Conservation (phyloP, 2,888 invertebrate species). For the Xestoiulus laeticollis region DNA sequence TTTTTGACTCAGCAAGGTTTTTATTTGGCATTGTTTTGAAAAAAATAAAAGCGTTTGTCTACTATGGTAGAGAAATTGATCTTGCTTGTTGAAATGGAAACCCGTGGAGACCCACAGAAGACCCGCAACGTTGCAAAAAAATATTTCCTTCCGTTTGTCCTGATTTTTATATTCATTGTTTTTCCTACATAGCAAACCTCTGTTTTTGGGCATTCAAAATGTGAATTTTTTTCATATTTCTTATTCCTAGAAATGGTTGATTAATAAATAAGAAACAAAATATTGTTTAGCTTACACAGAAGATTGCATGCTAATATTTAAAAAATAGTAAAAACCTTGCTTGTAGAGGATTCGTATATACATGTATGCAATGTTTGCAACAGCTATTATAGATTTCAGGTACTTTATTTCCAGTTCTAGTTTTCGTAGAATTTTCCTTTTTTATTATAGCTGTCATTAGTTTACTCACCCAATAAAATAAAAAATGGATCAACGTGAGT, state of each 20-base stretch:
- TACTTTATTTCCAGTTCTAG: no score
- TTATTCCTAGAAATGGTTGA: no score
- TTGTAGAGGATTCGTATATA: no score
- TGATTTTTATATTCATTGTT: background rate
- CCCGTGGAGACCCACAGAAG: background rate
- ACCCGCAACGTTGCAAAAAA: background rate
- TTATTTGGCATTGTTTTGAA: background rate
- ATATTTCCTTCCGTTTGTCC: background rate
- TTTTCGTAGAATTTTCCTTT: no score
- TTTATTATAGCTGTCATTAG: no score
- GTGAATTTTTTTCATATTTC: background rate
- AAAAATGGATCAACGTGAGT: background rate
- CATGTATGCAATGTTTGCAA: no score
- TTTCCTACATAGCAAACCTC: background rate
- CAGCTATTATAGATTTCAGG: no score
- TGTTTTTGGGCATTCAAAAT: background rate
- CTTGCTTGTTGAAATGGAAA: background rate
- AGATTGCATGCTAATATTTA: no score
- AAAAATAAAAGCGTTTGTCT: background rate
- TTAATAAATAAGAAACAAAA: no score
- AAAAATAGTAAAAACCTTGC: no score
- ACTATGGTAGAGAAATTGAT: background rate
- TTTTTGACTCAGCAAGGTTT: background rate
- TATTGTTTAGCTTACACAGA: no score
- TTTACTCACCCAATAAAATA: no score